phyloP scores from a whole-genome alignment of 2,888 invertebrate species.

The Clistopyga incitator region DNA sequence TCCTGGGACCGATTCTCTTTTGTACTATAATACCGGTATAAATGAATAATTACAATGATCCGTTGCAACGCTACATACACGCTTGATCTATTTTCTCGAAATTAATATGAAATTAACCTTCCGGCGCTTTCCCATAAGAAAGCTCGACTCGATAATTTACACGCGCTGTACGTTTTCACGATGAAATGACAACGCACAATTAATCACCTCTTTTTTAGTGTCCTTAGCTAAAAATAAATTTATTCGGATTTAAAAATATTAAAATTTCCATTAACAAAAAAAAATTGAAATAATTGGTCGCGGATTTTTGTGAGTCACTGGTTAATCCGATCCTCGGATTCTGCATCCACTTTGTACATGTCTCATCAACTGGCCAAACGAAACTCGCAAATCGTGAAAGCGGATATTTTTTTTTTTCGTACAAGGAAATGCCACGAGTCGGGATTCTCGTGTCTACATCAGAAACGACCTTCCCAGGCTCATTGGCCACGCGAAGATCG shows the following conservation, averaged over 20 bases:
- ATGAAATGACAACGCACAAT: no score
- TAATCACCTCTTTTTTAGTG: no score
- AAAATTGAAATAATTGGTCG: no score
- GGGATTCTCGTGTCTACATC: slow-evolving; percentile 5
- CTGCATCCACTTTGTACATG: not conserved
- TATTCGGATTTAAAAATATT: no score
- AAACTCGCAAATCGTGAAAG: slow-evolving; percentile 58
- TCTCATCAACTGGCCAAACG: slow-evolving; percentile 8
- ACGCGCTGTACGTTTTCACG: no score
- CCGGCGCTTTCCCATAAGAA: not conserved
- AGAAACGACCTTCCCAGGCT: slow-evolving; percentile 52
- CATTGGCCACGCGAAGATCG: slow-evolving; percentile 40
- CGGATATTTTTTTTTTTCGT: slow-evolving; percentile 41
- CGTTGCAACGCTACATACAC: not conserved
- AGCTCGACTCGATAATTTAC: no score
- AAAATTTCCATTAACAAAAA: no score
- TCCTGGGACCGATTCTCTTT: not conserved
- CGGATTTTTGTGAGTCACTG: no score
- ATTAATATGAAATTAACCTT: not conserved
- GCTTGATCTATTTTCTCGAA: slow-evolving; percentile 13
- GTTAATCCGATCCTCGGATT: no score
- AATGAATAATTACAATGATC: slow-evolving; percentile 30
- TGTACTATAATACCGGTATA: not conserved
- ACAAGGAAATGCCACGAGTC: slow-evolving; percentile 45
- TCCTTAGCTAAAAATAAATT: no score